Evolutionary conservation across 2,113 vertebrate species (phyloP).

Genomic region (Telmatochromis brachygnathus): DNA sequence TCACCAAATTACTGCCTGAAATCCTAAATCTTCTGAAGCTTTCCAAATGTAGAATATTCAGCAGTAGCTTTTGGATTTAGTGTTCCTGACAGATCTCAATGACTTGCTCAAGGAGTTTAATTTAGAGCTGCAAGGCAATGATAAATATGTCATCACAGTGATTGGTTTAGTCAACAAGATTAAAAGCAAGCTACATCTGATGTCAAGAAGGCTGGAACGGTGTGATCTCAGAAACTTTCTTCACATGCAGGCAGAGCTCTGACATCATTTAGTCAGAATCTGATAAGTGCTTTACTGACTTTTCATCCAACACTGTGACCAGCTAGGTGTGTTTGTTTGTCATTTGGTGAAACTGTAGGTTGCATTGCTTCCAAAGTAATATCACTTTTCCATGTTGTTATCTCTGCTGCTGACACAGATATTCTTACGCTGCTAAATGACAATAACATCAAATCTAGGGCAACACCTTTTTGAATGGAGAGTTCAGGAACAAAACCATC

Average conservation of each 20-base stretch:
- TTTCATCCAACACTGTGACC: neutral
- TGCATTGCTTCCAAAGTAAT: neutral
- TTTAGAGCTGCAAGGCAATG: neutral
- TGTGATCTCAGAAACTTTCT: neutral
- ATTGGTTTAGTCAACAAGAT: neutral
- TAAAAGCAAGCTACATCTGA: neutral
- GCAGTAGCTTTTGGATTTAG: neutral
- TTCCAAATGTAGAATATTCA: neutral
- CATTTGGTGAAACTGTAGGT: neutral
- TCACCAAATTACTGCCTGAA: neutral
- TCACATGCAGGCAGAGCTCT: neutral
- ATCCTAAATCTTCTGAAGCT: neutral
- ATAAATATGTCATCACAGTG: neutral
- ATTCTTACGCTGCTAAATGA: neutral
- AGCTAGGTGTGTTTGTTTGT: neutral
- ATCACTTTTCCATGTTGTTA: neutral
- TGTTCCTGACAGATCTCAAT: neutral
- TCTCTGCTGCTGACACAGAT: neutral
- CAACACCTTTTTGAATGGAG: neutral
- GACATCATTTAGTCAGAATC: neutral
- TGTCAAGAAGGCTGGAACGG: neutral
- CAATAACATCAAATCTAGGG: neutral
- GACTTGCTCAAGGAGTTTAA: neutral
- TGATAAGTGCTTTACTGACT: neutral
- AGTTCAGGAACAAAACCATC: neutral